Evolutionary conservation across 2,888 invertebrate genomes (phyloP).

Genomic region (Diachrysia chrysitis): DNA sequence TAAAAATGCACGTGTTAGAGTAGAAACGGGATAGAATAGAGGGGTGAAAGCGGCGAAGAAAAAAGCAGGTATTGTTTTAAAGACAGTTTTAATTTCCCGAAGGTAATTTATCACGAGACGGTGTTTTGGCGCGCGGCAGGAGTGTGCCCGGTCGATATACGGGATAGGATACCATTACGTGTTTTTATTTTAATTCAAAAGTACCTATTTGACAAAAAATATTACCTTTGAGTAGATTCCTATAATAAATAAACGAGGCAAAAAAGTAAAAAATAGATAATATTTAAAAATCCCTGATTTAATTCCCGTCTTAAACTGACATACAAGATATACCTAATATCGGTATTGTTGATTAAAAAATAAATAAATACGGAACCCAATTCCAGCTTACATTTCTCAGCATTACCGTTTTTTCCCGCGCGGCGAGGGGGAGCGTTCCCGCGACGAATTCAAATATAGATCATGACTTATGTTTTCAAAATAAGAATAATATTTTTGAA

Average conservation of each 20-base stretch:
- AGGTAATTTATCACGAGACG: conserved; percentile 86
- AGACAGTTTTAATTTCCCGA: conserved; percentile 89
- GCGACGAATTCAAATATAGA: conserved; percentile 86
- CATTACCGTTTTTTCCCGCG: conserved; percentile 64
- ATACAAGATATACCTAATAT: too few species aligned
- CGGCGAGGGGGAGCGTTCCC: conserved; percentile 79
- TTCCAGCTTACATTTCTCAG: conserved; percentile 22
- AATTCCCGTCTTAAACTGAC: background rate
- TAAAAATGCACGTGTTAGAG: conserved; percentile 40
- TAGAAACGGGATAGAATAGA: conserved; percentile 51
- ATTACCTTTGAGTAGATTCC: background rate
- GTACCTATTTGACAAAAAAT: background rate
- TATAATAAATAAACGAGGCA: background rate
- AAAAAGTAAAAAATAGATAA: background rate
- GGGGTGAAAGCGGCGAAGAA: conserved; percentile 71
- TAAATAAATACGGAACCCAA: conserved; percentile 49
- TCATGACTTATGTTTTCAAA: conserved; percentile 75
- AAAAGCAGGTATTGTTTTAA: conserved; percentile 87
- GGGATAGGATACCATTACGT: conserved; percentile 52
- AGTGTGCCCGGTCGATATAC: conserved; percentile 72
- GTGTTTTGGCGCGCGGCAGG: conserved; percentile 71
- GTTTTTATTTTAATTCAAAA: background rate
- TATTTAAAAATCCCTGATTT: background rate
- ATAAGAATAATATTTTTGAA: conserved; percentile 79
- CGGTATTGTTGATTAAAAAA: background rate